Percentiles rank a stretch among this genome's conserved stretches.
Evolutionary conservation across 2,113 vertebrate species (phyloP).

Genomic region (Petromus typicus): DNA sequence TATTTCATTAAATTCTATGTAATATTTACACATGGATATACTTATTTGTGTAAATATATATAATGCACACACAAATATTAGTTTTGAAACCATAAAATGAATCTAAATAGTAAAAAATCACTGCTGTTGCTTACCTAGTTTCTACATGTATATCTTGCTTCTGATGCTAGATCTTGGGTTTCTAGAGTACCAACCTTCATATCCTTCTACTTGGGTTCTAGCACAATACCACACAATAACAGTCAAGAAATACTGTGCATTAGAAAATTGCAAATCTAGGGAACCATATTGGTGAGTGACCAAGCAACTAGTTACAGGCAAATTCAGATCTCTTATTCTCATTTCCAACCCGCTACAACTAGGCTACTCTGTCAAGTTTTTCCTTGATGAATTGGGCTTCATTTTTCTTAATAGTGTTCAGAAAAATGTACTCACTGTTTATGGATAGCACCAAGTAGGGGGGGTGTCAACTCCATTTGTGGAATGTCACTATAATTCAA

Average conservation of each 20-base stretch:
- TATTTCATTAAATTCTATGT: not conserved
- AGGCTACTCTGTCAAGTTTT: not conserved
- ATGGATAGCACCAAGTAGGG: constrained; percentile 13
- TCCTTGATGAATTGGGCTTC: not conserved
- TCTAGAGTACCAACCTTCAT: not conserved
- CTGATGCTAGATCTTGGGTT: not conserved
- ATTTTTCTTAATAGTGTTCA: constrained; percentile 31
- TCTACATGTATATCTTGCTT: not conserved
- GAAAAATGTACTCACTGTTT: constrained; percentile 7
- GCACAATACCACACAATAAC: not conserved
- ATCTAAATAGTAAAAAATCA: not conserved
- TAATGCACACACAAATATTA: not conserved
- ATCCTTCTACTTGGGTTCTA: not conserved
- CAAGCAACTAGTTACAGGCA: not conserved
- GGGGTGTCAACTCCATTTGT: not conserved
- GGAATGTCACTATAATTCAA: not conserved
- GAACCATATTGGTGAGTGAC: not conserved
- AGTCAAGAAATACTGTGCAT: not conserved
- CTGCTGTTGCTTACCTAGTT: not conserved
- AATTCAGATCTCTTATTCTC: not conserved
- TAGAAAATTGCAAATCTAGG: not conserved
- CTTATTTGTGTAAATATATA: not conserved
- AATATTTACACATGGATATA: not conserved
- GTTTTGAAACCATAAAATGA: constrained; percentile 9
- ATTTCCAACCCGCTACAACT: not conserved